These are phyloP conservation scores for Premnoplex brunnescens DNA, from an alignment of 2,797 vertebrate species.

Conservation along the genomic window DNA sequence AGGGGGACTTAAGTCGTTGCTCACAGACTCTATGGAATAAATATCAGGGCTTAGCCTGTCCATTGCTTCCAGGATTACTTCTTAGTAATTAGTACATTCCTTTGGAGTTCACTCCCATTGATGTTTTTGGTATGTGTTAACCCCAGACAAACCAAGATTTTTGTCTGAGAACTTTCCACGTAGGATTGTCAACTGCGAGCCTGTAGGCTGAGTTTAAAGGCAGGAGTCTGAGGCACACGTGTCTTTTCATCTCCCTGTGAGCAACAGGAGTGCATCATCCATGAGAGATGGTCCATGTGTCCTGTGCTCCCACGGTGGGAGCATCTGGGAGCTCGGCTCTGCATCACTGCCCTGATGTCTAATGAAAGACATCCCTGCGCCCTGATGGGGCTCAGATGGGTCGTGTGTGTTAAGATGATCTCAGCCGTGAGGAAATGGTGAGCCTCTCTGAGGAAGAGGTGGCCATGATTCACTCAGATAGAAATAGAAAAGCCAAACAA, in stretches of 20 bases:
- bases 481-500: slow-evolving; percentile 55
- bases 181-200: not conserved
- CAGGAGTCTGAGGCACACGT: not conserved
- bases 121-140: not conserved
- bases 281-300: not conserved
- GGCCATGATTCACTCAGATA: slow-evolving; percentile 25
- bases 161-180: not conserved
- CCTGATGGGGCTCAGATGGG: not conserved
- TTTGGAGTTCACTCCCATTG: not conserved
- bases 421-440: not conserved
- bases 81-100: not conserved
- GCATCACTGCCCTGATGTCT: not conserved
- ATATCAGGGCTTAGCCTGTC: not conserved
- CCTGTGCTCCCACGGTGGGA: not conserved
- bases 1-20: not conserved
- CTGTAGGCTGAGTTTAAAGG: not conserved
- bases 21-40: not conserved
- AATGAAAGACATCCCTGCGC: not conserved
- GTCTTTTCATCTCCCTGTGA: not conserved
- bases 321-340: not conserved
- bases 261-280: not conserved
- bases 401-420: not conserved
- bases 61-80: not conserved
- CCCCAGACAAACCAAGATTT: not conserved
- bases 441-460: not conserved